A percentile compares a stretch with the other conserved stretches of the same genome.
These are phyloP conservation scores for Urocolius indicus DNA, from an alignment of 2,113 vertebrate species.

Conservation along the genomic window DNA sequence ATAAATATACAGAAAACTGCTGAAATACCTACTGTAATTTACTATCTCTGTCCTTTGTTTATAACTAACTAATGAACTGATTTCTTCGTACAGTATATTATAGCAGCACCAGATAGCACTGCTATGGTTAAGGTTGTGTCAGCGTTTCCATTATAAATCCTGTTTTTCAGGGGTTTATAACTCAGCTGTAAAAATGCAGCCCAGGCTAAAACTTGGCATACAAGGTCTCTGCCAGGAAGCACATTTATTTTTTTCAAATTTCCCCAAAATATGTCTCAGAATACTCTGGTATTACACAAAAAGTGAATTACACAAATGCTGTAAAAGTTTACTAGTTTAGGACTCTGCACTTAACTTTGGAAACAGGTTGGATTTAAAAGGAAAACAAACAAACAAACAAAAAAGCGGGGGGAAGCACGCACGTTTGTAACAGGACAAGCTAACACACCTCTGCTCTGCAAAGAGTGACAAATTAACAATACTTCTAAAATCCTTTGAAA, in stretches of 20 bases:
- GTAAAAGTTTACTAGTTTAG: conserved; percentile 5
- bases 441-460: not conserved
- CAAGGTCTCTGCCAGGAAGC: conserved; percentile 64
- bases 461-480: not conserved
- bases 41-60: conserved; percentile 77
- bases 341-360: conserved; percentile 15
- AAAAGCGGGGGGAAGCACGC: not conserved
- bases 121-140: conserved; percentile 61
- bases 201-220: conserved; percentile 63
- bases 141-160: conserved; percentile 74
- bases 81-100: conserved; percentile 76
- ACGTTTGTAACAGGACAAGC: not conserved
- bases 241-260: conserved; percentile 46
- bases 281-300: not conserved
- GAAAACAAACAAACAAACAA: not conserved
- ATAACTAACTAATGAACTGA: conserved; percentile 81
- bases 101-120: conserved; percentile 43
- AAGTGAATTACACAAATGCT: not conserved
- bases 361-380: not conserved
- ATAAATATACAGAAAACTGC: conserved; percentile 74
- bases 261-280: not conserved
- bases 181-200: conserved; percentile 74
- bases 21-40: conserved; percentile 78
- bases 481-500: not conserved
- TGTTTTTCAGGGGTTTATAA: conserved; percentile 74